These are phyloP conservation scores for Vulpes vulpes DNA, from an alignment of 2,113 vertebrate genomes.

Conservation along the genomic window DNA sequence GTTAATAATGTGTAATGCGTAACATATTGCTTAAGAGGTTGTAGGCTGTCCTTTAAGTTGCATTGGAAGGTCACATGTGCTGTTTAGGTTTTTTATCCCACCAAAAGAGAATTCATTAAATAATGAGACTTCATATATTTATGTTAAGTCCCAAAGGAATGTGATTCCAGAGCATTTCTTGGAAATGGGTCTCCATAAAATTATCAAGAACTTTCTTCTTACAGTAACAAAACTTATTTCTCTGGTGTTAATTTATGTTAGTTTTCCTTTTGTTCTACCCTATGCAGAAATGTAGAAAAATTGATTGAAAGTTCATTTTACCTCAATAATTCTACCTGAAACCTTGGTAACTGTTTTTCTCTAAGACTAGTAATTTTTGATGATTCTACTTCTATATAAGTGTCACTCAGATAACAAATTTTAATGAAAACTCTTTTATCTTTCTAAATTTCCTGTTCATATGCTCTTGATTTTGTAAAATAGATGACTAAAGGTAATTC, in stretches of 20 bases:
- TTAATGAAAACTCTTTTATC: slow-evolving; percentile 3
- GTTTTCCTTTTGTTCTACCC: not conserved
- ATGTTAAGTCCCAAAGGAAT: not conserved
- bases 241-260: slow-evolving; percentile 33
- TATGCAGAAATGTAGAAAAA: not conserved
- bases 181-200: not conserved
- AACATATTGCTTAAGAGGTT: slow-evolving; percentile 11
- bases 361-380: not conserved
- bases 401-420: not conserved
- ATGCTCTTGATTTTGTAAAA: slow-evolving; percentile 37
- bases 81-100: not conserved
- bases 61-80: slow-evolving; percentile 5
- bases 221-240: not conserved
- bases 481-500: not conserved
- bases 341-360: slow-evolving; percentile 26
- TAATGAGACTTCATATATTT: slow-evolving; percentile 7
- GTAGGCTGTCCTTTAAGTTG: not conserved
- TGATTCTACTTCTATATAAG: slow-evolving; percentile 47
- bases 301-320: slow-evolving; percentile 33
- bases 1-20: slow-evolving; percentile 30
- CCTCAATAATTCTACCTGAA: not conserved
- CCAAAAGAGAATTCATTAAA: slow-evolving; percentile 25
- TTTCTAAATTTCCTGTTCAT: slow-evolving; percentile 50
- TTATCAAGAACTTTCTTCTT: slow-evolving; percentile 5
- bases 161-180: slow-evolving; percentile 59